phyloP scores from a whole-genome alignment of 2,888 invertebrate genomes.

The Tipula unca region DNA sequence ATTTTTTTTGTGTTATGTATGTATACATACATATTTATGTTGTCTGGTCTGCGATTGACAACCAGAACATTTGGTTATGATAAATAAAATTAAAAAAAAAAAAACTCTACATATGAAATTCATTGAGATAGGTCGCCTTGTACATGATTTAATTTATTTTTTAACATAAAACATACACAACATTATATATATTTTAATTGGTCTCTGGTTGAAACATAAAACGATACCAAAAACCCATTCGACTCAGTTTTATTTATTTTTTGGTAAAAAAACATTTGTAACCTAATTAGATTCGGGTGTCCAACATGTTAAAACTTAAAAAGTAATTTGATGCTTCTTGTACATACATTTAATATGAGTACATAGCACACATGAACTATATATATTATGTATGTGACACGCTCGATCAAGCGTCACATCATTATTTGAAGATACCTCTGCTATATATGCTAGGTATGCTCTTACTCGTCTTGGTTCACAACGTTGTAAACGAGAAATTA shows the following conservation, averaged over 20 bases:
- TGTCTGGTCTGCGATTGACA: neutral
- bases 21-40: neutral
- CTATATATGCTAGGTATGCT: neutral
- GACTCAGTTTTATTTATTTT: neutral
- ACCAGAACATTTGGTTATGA: neutral
- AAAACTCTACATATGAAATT: neutral
- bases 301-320: neutral
- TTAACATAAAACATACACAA: neutral
- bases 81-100: neutral
- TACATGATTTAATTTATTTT: neutral
- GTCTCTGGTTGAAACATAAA: neutral
- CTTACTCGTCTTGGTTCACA: neutral
- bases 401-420: neutral
- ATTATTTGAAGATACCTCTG: neutral
- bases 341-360: neutral
- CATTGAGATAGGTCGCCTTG: slow-evolving; percentile 1
- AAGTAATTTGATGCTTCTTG: slow-evolving; percentile 8
- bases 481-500: neutral
- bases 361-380: neutral
- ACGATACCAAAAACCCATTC: neutral
- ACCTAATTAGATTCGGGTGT: neutral
- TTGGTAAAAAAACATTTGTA: neutral
- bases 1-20: neutral
- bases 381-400: neutral
- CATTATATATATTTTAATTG: neutral